Evolutionary conservation across 92 coral and sea anemone species (phyloP).

Genomic region (Zoanthus sansibaricus): DNA sequence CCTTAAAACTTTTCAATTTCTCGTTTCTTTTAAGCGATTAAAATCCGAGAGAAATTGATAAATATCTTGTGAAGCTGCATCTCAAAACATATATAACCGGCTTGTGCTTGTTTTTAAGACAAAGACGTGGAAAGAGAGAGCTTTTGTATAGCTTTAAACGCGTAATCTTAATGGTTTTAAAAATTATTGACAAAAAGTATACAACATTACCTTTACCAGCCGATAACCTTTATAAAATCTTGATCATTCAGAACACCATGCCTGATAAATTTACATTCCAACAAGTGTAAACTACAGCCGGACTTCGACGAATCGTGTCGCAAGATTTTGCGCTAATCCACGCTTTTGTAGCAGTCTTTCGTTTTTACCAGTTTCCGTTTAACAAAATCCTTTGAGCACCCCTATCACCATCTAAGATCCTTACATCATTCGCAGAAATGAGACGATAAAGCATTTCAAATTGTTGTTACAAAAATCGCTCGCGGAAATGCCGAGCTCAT

Average conservation of each 20-base stretch:
- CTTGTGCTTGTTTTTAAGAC: background rate
- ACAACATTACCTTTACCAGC: slow-evolving; percentile 28
- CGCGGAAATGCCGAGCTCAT: slow-evolving; percentile 25
- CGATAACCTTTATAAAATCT: background rate
- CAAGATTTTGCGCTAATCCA: background rate
- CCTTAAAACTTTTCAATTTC: background rate
- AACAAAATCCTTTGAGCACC: background rate
- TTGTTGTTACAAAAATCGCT: background rate
- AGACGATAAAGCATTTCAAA: background rate
- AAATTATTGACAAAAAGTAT: background rate
- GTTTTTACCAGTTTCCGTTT: slow-evolving; percentile 14
- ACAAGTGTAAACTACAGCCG: background rate
- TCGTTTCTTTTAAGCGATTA: background rate
- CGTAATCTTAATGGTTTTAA: background rate
- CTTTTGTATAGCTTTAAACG: background rate
- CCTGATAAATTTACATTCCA: slow-evolving; percentile 25
- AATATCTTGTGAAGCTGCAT: background rate
- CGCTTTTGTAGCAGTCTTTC: background rate
- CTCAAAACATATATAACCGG: background rate
- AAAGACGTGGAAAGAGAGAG: background rate
- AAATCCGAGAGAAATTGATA: background rate
- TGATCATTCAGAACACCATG: background rate
- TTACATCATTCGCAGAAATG: background rate
- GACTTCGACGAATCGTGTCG: background rate
- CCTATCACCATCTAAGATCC: background rate